phyloP scores from a whole-genome alignment of 2,797 vertebrate species.

The Distichodus sexfasciatus region DNA sequence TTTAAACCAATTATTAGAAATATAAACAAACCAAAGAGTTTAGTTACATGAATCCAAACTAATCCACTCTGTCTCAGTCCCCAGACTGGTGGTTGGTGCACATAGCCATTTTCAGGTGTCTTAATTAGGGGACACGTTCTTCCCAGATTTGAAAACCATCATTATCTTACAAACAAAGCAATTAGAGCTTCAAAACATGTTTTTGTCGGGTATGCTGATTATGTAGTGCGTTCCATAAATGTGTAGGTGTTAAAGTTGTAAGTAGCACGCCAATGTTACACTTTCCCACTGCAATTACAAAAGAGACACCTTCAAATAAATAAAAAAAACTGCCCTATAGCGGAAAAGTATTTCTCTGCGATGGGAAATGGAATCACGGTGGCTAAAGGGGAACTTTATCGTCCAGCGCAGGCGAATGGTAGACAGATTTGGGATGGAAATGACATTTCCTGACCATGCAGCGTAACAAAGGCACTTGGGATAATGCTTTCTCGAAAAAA shows the following conservation, averaged over 20 bases:
- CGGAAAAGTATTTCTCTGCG: conserved; percentile 5
- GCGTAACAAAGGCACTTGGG: conserved; percentile 35
- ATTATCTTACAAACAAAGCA: conserved; percentile 22
- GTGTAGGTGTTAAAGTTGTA: background rate
- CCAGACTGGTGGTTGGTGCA: background rate
- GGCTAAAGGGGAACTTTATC: conserved; percentile 29
- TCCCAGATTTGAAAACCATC: conserved; percentile 1
- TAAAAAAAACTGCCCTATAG: background rate
- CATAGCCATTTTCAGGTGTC: background rate
- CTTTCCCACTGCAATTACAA: background rate
- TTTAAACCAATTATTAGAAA: too few species aligned
- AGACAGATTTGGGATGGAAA: conserved; percentile 46
- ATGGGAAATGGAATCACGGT: conserved; percentile 21
- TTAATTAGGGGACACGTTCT: conserved; percentile 1
- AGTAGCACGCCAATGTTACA: background rate
- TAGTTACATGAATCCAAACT: background rate
- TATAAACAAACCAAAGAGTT: too few species aligned
- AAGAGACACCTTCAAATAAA: conserved; percentile 7
- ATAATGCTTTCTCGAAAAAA: conserved; percentile 45
- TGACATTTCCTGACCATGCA: conserved; percentile 51
- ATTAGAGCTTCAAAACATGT: conserved; percentile 17
- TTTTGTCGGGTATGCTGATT: background rate
- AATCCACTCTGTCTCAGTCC: background rate
- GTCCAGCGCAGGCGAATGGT: conserved; percentile 31
- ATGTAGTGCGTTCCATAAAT: background rate